phyloP scores from a whole-genome alignment of 2,797 vertebrate species.

The Leontopithecus rosalia region DNA sequence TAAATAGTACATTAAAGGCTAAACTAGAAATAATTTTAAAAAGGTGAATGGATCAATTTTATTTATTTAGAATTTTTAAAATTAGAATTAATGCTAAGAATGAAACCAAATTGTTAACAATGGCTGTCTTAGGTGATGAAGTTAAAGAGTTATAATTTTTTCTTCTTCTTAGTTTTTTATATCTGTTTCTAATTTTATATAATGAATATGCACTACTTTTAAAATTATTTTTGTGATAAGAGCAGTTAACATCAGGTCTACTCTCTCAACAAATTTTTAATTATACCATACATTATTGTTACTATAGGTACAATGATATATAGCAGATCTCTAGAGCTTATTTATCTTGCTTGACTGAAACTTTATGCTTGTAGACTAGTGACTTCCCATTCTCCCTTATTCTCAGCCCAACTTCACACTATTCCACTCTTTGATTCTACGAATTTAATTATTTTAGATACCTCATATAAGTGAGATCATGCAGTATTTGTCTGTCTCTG shows the following conservation, averaged over 20 bases:
- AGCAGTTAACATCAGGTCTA: background rate
- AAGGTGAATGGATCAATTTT: background rate
- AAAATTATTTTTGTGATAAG: background rate
- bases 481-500: background rate
- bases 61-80: slow-evolving; percentile 23
- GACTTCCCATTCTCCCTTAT: background rate
- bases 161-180: background rate
- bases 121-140: background rate
- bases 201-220: background rate
- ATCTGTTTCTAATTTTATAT: background rate
- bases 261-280: background rate
- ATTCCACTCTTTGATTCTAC: background rate
- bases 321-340: background rate
- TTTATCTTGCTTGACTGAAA: background rate
- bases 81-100: slow-evolving; percentile 46
- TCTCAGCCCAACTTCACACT: background rate
- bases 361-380: background rate
- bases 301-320: background rate
- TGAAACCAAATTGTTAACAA: slow-evolving; percentile 6
- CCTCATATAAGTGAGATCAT: background rate
- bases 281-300: background rate
- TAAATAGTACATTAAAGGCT: slow-evolving; percentile 18
- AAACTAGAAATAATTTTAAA: slow-evolving; percentile 40
- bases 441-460: background rate
- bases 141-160: background rate